Percentiles rank a stretch among this genome's conserved stretches.
These are phyloP conservation scores for Iselma pallidipennis DNA, from an alignment of 2,888 invertebrate genomes.

Conservation along the genomic window DNA sequence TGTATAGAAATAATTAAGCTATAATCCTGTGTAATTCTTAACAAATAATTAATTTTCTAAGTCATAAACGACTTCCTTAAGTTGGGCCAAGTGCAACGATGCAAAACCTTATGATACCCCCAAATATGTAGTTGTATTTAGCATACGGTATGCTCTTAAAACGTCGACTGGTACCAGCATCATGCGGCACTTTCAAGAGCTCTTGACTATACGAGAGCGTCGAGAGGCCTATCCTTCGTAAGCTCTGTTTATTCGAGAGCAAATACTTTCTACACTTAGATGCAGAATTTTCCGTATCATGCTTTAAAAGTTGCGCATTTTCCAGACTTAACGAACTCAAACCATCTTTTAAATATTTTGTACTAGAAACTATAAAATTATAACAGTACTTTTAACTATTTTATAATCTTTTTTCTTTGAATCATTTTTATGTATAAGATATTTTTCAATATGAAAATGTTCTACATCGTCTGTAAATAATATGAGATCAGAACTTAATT, in stretches of 20 bases:
- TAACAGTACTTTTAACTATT: too few species aligned
- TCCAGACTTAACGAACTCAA: conserved; percentile 2
- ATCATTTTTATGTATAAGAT: too few species aligned
- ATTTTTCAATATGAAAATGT: conserved; percentile 19
- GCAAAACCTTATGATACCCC: conserved; percentile 11
- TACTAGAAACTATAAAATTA: too few species aligned
- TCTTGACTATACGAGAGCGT: conserved; percentile 42
- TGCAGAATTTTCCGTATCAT: conserved; percentile 25
- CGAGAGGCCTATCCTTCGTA: conserved; percentile 42
- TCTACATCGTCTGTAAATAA: conserved; percentile 15
- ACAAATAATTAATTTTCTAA: conserved; percentile 12
- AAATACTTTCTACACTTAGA: conserved; percentile 34
- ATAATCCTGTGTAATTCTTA: conserved; percentile 3
- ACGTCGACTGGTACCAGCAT: conserved; percentile 35
- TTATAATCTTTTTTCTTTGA: too few species aligned
- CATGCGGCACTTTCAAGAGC: conserved; percentile 40
- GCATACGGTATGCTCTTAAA: conserved; percentile 23
- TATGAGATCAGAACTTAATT: conserved; percentile 20
- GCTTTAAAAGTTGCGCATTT: conserved; percentile 9
- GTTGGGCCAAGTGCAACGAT: conserved; percentile 13
- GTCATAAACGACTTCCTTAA: conserved; percentile 8
- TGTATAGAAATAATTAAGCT: conserved; percentile 10
- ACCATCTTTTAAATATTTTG: not conserved
- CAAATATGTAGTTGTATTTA: conserved; percentile 15
- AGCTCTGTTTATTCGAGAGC: conserved; percentile 46